Percentiles rank a stretch among this genome's conserved stretches.
phyloP scores from a whole-genome alignment of 2,888 invertebrate species.

The Morpho achilles region DNA sequence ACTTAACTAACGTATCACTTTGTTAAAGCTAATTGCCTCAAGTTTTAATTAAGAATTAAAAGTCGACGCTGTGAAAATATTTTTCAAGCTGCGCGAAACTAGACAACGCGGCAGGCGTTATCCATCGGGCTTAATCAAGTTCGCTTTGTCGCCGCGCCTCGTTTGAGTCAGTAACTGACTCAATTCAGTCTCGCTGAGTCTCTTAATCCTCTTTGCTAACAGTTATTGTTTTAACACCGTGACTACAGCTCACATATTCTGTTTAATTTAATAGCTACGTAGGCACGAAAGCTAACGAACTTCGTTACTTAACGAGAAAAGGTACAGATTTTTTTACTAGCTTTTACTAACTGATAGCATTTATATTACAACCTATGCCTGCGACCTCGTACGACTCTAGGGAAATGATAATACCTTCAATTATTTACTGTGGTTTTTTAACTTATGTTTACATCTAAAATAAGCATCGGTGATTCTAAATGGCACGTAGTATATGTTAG shows the following conservation, averaged over 20 bases:
- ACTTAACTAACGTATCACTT: too few relatives aligned
- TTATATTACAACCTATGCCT: too few relatives aligned
- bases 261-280: slow-evolving; percentile 17
- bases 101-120: background rate
- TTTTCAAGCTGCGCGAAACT: background rate
- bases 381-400: too few relatives aligned
- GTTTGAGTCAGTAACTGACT: background rate
- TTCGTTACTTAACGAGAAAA: slow-evolving; percentile 10
- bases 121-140: slow-evolving; percentile 14
- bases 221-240: slow-evolving; percentile 16
- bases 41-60: background rate
- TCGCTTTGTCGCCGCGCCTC: slow-evolving; percentile 7
- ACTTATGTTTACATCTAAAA: too few relatives aligned
- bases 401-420: too few relatives aligned
- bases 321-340: background rate
- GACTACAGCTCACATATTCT: slow-evolving; percentile 16
- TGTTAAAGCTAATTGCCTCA: background rate
- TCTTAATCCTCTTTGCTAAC: slow-evolving; percentile 16
- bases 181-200: background rate
- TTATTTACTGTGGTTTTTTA: too few relatives aligned
- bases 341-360: too few relatives aligned
- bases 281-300: slow-evolving; percentile 17
- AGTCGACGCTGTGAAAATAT: background rate
- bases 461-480: too few relatives aligned
- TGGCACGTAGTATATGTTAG: too few relatives aligned